Evolutionary conservation across 1,140 invertebrate species (phyloP), one percentile per base, ranked within the genome.

Genomic region (Chironomus striatipennis): DNA sequence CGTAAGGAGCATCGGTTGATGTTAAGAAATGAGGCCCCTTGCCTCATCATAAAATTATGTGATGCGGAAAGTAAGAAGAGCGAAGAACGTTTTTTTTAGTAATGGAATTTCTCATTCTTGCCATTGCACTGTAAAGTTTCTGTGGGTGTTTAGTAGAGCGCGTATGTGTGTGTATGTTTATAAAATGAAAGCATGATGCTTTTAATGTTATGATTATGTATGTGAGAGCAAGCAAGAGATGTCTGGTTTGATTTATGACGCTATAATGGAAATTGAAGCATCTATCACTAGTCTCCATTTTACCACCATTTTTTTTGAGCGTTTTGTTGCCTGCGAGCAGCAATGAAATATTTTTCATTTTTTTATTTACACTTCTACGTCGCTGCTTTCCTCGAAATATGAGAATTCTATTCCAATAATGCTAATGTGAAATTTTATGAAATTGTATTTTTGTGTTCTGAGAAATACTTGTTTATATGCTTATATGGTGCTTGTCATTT

Each of bases 261-360:
- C 65, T 21, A 70, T 70, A 18, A 70, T 21, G 20, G 20, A 70
- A 70, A 70, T 70, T 70, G 65, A 21, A 70, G 17, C 20, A 70
- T 70, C 65, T 70, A 70, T 70, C 65, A 70, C 65, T 70, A 70
- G n/a, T 57, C 47, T 57, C 47, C 24, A 34, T 34, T 34, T 34
- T 34, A 34, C 24, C 24, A 34, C 24, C 24, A 34, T 34, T 34
- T 34, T 34, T 34, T 34, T 34, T 12, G 47, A 57, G 12, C 47
- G 43, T 47, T 57, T 7, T n/a, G 24, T 5, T 34, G 24, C 24
- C 24, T 34, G 24, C 24, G 24, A 34, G 5, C 24, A 34, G 24
- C 24, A 34, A 34, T 34, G 24, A 34, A 34, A 34, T 34, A 34
- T 34, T 34, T 34, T 34, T 34, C 24, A 34, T 34, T 34, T 34